Conservation (phyloP, 2,888 invertebrate genomes). For the Diadegma fenestrale region DNA sequence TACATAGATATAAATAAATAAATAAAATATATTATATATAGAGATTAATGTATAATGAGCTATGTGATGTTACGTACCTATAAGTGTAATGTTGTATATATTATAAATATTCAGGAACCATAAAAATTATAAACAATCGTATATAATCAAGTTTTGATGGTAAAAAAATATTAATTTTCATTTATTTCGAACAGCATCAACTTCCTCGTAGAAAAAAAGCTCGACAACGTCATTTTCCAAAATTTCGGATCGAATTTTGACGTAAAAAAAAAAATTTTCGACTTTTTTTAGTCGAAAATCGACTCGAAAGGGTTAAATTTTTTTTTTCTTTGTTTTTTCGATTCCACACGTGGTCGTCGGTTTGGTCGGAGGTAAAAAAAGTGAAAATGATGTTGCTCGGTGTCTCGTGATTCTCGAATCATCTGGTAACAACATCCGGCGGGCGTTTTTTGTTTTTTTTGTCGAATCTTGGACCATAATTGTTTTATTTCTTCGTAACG, state of each 20-base stretch:
- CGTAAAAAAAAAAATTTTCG: background rate
- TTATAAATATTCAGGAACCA: constrained; percentile 77
- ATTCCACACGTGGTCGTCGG: constrained; percentile 34
- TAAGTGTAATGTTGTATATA: constrained; percentile 83
- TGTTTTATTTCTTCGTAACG: constrained; percentile 77
- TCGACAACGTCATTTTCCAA: background rate
- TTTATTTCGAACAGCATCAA: background rate
- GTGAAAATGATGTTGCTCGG: constrained; percentile 20
- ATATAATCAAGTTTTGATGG: constrained; percentile 51
- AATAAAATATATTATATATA: constrained; percentile 66
- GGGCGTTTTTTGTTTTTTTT: constrained; percentile 71
- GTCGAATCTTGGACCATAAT: constrained; percentile 73
- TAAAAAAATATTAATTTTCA: constrained; percentile 1
- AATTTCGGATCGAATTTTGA: background rate
- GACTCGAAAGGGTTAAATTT: background rate
- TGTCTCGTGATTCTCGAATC: constrained; percentile 61
- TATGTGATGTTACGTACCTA: constrained; percentile 85
- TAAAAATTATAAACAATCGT: constrained; percentile 75
- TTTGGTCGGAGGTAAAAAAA: constrained; percentile 29
- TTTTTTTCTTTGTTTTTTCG: constrained; percentile 7
- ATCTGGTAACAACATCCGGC: constrained; percentile 73
- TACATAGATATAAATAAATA: constrained; percentile 63
- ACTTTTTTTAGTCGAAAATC: constrained; percentile 9
- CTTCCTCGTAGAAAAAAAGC: background rate
- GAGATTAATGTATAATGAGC: constrained; percentile 81